A percentile compares a stretch with the other conserved stretches of the same genome.
These are phyloP conservation scores for Linnaemya vulpina DNA, from an alignment of 2,888 invertebrate genomes.

Conservation along the genomic window DNA sequence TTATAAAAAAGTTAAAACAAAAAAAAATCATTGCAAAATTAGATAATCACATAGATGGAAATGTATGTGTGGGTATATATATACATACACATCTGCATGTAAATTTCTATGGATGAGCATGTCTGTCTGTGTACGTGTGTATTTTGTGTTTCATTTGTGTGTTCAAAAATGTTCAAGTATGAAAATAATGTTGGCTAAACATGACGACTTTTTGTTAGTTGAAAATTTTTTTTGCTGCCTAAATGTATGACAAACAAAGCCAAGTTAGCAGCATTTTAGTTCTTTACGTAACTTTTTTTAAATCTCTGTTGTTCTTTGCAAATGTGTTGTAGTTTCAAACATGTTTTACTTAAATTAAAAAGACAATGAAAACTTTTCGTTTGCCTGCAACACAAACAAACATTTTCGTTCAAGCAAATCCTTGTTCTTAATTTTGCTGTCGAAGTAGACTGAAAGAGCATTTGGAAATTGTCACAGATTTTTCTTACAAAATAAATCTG, in stretches of 20 bases:
- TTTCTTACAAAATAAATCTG: not conserved
- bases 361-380: constrained; percentile 37
- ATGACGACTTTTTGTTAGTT: constrained; percentile 49
- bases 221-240: constrained; percentile 39
- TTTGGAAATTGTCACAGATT: not conserved
- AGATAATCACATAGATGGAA: too few relatives aligned
- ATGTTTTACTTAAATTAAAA: constrained; percentile 53
- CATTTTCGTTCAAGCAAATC: not conserved
- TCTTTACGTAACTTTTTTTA: constrained; percentile 59
- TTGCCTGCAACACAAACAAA: constrained; percentile 21
- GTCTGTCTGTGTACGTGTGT: not conserved
- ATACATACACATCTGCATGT: not conserved
- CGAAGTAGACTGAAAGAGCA: constrained; percentile 1
- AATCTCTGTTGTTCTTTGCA: constrained; percentile 15
- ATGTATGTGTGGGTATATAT: not conserved
- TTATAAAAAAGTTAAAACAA: too few relatives aligned
- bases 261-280: constrained; percentile 34
- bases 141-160: too few relatives aligned
- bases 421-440: constrained; percentile 11
- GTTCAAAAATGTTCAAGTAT: constrained; percentile 3
- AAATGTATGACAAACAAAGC: constrained; percentile 5
- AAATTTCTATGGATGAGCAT: too few relatives aligned
- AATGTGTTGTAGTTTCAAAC: constrained; percentile 30
- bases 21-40: too few relatives aligned
- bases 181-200: constrained; percentile 31